These are phyloP conservation scores for Carollia perspicillata DNA, from an alignment of 2,113 vertebrate species.

Conservation along the genomic window DNA sequence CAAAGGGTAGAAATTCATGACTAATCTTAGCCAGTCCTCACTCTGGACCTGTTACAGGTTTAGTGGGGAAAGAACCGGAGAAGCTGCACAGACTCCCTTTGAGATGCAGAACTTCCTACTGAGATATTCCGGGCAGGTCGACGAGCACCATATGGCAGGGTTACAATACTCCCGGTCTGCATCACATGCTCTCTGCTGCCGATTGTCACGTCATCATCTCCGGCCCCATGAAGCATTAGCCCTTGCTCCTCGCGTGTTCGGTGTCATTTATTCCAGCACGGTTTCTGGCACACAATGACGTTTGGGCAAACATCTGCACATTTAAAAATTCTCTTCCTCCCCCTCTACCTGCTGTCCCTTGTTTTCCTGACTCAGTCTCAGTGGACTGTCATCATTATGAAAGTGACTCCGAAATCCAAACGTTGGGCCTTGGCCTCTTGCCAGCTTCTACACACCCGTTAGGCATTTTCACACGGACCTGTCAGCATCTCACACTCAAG, in stretches of 20 bases:
- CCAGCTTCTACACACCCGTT: not conserved
- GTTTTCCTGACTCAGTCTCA: not conserved
- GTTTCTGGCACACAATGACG: not conserved
- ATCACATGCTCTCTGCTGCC: not conserved
- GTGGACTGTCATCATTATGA: not conserved
- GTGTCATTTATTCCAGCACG: not conserved
- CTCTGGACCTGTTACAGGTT: not conserved
- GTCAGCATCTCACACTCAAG: not conserved
- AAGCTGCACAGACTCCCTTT: not conserved
- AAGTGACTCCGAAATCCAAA: constrained; percentile 4
- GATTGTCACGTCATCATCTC: not conserved
- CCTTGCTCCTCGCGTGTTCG: not conserved
- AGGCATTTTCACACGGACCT: not conserved
- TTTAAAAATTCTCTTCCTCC: not conserved
- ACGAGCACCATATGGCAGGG: not conserved
- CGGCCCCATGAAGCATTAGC: not conserved
- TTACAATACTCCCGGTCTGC: not conserved
- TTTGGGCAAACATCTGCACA: not conserved
- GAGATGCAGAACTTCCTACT: not conserved
- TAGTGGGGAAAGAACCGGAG: not conserved
- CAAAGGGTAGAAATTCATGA: not conserved
- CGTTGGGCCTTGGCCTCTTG: not conserved
- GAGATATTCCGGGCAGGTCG: not conserved
- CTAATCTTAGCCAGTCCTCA: not conserved
- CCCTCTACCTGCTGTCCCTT: not conserved